phyloP scores from a whole-genome alignment of 2,113 vertebrate genomes.

The Glareola pratincola region DNA sequence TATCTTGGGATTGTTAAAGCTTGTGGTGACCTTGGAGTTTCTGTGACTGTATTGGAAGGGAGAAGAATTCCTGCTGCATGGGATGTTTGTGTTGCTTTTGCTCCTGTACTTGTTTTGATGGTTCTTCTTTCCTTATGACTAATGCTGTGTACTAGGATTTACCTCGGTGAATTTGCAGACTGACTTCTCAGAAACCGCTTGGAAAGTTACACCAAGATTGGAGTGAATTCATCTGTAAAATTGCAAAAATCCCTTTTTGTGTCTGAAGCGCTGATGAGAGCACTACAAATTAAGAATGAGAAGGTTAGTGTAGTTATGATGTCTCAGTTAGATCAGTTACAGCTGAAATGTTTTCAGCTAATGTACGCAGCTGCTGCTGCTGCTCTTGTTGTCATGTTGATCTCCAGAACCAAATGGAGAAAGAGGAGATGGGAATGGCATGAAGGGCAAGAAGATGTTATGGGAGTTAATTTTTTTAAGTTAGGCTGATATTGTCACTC shows the following conservation, averaged over 20 bases:
- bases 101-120: not conserved
- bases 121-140: not conserved
- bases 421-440: not conserved
- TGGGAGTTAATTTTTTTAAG: not conserved
- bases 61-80: not conserved
- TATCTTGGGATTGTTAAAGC: not conserved
- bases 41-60: not conserved
- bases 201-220: not conserved
- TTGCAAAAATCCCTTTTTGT: not conserved
- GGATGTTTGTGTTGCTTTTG: not conserved
- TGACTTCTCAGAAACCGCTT: not conserved
- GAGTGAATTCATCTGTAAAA: not conserved
- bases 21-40: not conserved
- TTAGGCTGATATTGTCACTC: not conserved
- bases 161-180: not conserved
- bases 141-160: not conserved
- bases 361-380: not conserved
- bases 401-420: constrained; percentile 38
- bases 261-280: not conserved
- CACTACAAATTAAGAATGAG: not conserved
- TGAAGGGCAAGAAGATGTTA: not conserved
- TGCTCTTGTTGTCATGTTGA: not conserved
- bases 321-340: constrained; percentile 11
- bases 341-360: not conserved
- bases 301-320: not conserved